These are phyloP conservation scores for Cydia strobilella DNA, from an alignment of 1,140 invertebrate genomes.

Conservation along the genomic window DNA sequence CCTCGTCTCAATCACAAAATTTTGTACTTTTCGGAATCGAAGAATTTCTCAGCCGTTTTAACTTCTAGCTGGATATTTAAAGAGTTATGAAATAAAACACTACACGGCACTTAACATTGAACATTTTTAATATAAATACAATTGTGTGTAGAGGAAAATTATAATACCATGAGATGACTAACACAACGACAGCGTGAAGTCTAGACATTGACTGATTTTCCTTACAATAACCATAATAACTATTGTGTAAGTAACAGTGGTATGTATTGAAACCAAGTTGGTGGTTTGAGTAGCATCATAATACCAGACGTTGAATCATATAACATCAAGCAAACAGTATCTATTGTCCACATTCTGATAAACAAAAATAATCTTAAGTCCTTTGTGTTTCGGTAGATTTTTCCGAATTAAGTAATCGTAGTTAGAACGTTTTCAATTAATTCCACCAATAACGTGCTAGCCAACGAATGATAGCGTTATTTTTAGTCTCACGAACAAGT, in stretches of 20 bases:
- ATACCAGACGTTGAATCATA: neutral
- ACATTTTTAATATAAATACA: neutral
- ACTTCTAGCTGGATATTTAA: neutral
- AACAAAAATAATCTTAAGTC: neutral
- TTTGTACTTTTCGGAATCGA: neutral
- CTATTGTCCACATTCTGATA: neutral
- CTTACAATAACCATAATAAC: neutral
- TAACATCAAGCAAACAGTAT: neutral
- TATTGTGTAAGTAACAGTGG: neutral
- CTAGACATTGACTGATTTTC: neutral
- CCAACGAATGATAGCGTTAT: constrained; percentile 10
- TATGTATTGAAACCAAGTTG: neutral
- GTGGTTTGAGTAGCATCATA: neutral
- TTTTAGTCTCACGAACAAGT: constrained; percentile 3
- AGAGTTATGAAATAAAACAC: neutral
- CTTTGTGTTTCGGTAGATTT: neutral
- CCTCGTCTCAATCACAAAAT: neutral
- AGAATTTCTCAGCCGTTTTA: neutral
- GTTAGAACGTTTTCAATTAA: neutral
- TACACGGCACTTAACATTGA: neutral
- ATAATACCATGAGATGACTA: neutral
- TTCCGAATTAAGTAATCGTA: neutral
- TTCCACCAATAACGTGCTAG: neutral
- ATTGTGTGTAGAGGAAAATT: neutral
- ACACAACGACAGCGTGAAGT: neutral